A percentile compares a stretch with the other conserved stretches of the same genome.
These are phyloP conservation scores for Tetragnatha versicolor DNA, from an alignment of 1,140 invertebrate species.

Conservation along the genomic window DNA sequence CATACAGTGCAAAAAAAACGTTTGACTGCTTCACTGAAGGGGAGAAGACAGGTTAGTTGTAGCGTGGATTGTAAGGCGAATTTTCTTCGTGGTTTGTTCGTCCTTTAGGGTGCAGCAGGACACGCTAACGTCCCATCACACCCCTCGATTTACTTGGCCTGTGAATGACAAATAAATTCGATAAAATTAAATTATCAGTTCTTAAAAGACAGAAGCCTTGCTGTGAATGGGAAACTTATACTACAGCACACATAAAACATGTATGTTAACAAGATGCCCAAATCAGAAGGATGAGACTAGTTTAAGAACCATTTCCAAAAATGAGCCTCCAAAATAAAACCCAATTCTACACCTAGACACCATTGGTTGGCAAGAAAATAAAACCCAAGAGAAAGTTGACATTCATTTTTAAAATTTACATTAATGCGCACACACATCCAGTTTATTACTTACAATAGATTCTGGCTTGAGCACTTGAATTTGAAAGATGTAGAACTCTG, in stretches of 20 bases:
- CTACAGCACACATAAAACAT: slow-evolving; percentile 11
- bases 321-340: background rate
- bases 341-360: background rate
- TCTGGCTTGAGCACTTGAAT: slow-evolving; percentile 77
- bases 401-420: slow-evolving; percentile 9
- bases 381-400: background rate
- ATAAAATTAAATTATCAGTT: slow-evolving; percentile 33
- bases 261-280: slow-evolving; percentile 10
- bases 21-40: slow-evolving; percentile 33
- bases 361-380: no score
- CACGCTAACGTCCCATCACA: slow-evolving; percentile 31
- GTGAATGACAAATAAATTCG: slow-evolving; percentile 52
- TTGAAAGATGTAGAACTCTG: slow-evolving; percentile 84
- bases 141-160: slow-evolving; percentile 33
- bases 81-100: slow-evolving; percentile 29
- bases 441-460: slow-evolving; percentile 71
- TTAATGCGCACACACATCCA: background rate
- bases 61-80: slow-evolving; percentile 10
- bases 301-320: background rate
- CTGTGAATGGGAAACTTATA: background rate
- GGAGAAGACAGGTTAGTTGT: slow-evolving; percentile 51
- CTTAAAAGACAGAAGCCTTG: slow-evolving; percentile 39
- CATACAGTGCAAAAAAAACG: background rate
- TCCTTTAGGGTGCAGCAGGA: background rate
- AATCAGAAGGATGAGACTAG: no score